Evolutionary conservation across 2,113 vertebrate species (phyloP).

Genomic region (Scatophagus argus): DNA sequence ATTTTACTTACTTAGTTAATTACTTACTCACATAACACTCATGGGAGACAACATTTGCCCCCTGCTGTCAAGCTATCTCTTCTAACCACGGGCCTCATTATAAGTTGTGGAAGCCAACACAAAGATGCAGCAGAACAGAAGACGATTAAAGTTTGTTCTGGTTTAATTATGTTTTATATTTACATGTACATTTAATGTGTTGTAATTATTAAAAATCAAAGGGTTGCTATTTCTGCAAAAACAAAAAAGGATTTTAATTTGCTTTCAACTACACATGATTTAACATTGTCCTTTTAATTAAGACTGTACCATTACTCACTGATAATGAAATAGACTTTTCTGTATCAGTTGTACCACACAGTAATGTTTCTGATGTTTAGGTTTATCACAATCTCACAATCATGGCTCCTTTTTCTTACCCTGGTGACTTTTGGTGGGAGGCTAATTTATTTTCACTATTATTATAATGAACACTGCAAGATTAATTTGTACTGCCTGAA

Average conservation of each 20-base stretch:
- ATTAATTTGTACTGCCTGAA: slow-evolving; percentile 56
- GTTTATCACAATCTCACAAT: neutral
- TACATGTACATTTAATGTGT: neutral
- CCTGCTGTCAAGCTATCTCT: slow-evolving; percentile 38
- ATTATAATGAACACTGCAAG: slow-evolving; percentile 32
- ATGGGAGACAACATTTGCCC: slow-evolving; percentile 38
- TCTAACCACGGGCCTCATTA: slow-evolving; percentile 43
- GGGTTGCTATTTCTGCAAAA: neutral
- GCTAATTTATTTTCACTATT: slow-evolving; percentile 46
- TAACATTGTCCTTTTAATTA: neutral
- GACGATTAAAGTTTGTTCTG: neutral
- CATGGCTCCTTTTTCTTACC: neutral
- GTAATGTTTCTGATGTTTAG: neutral
- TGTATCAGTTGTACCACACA: neutral
- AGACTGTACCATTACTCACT: neutral
- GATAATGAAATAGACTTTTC: neutral
- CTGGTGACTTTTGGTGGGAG: neutral
- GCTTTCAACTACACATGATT: neutral
- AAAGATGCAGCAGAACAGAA: neutral
- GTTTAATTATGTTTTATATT: neutral
- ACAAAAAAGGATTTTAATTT: neutral
- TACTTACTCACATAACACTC: slow-evolving; percentile 27
- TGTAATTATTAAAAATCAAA: neutral
- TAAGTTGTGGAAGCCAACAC: neutral
- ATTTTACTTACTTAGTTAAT: too few relatives aligned